phyloP scores from a whole-genome alignment of 1,140 invertebrate species.

The Brachionus plicatilis region DNA sequence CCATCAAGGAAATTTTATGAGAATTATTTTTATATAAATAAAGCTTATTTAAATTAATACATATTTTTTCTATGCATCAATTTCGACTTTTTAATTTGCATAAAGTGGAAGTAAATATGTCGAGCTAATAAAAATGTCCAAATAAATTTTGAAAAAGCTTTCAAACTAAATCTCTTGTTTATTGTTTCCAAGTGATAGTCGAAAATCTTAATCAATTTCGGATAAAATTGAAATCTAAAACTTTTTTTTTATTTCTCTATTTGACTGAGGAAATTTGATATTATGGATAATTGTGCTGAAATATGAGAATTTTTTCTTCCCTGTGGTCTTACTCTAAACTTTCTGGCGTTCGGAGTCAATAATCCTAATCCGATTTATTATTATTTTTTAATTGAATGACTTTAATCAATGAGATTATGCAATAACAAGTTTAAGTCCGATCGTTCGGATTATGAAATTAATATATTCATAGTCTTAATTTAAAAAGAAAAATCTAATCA shows the following conservation, averaged over 20 bases:
- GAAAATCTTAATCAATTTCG: background rate
- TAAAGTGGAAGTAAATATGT: background rate
- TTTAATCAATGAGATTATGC: no score
- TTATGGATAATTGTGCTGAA: background rate
- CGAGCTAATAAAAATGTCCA: background rate
- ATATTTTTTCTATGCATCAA: background rate
- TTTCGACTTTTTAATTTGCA: background rate
- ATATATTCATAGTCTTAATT: no score
- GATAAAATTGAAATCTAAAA: background rate
- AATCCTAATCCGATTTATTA: no score
- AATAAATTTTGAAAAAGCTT: background rate
- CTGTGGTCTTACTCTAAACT: background rate
- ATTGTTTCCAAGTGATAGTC: background rate
- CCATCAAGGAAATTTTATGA: background rate
- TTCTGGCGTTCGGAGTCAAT: background rate
- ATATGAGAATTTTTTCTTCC: background rate
- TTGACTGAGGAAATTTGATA: background rate
- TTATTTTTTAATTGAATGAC: no score
- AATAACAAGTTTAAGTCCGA: no score
- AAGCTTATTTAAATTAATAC: background rate
- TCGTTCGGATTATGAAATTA: no score
- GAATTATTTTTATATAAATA: background rate
- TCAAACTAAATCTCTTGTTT: background rate
- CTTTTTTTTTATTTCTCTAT: background rate
- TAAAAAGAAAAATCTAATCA: no score